Percentiles rank a stretch among this genome's conserved stretches.
Conservation (phyloP, 2,113 vertebrate genomes). For the Cavia porcellus region DNA sequence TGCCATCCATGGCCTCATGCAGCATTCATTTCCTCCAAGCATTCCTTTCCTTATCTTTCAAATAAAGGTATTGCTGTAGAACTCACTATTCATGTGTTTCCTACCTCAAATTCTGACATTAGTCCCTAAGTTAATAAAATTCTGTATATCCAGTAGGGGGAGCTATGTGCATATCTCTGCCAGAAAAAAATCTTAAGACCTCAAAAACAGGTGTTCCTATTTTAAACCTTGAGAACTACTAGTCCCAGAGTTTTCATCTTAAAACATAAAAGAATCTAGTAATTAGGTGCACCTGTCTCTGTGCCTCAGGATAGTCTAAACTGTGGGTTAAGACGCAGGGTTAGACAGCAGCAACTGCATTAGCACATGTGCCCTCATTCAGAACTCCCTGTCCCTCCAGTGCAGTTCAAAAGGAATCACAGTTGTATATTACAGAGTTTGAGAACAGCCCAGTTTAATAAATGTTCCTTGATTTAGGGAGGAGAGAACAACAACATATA, state of each 20-base stretch:
- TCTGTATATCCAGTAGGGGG: constrained; percentile 74
- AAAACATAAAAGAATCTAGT: background rate
- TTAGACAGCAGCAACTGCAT: background rate
- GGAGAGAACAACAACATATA: background rate
- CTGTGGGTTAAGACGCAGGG: background rate
- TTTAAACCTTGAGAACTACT: background rate
- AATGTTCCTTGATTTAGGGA: background rate
- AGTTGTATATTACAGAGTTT: background rate
- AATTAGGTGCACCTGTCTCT: background rate
- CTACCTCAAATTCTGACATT: background rate
- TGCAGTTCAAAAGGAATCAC: background rate
- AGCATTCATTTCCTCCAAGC: background rate
- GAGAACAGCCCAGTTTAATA: background rate
- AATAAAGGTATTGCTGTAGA: background rate
- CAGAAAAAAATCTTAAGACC: background rate
- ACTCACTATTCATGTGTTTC: background rate
- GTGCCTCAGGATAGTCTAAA: background rate
- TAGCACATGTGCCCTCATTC: background rate
- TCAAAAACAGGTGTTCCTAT: background rate
- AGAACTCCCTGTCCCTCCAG: too few species aligned
- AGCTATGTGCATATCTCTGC: background rate
- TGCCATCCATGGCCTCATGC: background rate
- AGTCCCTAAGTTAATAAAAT: background rate
- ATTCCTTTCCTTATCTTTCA: background rate
- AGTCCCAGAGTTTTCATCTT: background rate